Percentiles rank a stretch among this genome's conserved stretches.
phyloP scores from a whole-genome alignment of 1,140 invertebrate species.

The Phocides pigmalion region DNA sequence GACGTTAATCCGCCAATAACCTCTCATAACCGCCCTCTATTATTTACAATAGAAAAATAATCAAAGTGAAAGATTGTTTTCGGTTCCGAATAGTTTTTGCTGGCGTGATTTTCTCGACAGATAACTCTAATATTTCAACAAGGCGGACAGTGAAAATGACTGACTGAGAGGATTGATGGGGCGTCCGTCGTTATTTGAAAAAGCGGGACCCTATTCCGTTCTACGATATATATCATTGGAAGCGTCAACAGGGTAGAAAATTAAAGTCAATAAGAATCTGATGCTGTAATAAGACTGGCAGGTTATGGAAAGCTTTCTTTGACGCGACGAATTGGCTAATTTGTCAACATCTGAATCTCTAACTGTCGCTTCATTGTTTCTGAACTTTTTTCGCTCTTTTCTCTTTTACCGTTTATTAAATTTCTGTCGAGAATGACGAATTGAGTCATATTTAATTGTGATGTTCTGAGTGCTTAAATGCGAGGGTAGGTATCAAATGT shows the following conservation, averaged over 20 bases:
- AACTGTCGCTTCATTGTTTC: conserved; percentile 66
- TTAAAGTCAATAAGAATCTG: conserved; percentile 74
- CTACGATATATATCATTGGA: conserved; percentile 75
- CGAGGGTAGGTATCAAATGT: neutral
- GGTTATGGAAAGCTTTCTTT: conserved; percentile 62
- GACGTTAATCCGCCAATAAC: conserved; percentile 51
- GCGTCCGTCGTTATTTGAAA: conserved; percentile 78
- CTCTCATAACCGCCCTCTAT: conserved; percentile 59
- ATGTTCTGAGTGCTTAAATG: neutral
- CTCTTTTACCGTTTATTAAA: conserved; percentile 42
- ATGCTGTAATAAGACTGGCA: conserved; percentile 57
- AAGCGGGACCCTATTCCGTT: conserved; percentile 75
- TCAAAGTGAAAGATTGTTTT: conserved; percentile 81
- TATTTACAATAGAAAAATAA: conserved; percentile 82
- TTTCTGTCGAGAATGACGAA: conserved; percentile 35
- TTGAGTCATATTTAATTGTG: neutral
- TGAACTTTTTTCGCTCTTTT: conserved; percentile 44
- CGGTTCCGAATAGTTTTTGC: conserved; percentile 71
- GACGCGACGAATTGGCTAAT: conserved; percentile 61
- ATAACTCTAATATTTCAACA: conserved; percentile 80
- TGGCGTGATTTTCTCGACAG: conserved; percentile 70
- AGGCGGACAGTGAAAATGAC: conserved; percentile 72
- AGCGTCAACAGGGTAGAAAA: conserved; percentile 79
- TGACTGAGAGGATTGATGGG: conserved; percentile 75
- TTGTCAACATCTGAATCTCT: conserved; percentile 66